These are phyloP conservation scores for Pterocles orientalis DNA, from an alignment of 2,113 vertebrate genomes.

Conservation along the genomic window DNA sequence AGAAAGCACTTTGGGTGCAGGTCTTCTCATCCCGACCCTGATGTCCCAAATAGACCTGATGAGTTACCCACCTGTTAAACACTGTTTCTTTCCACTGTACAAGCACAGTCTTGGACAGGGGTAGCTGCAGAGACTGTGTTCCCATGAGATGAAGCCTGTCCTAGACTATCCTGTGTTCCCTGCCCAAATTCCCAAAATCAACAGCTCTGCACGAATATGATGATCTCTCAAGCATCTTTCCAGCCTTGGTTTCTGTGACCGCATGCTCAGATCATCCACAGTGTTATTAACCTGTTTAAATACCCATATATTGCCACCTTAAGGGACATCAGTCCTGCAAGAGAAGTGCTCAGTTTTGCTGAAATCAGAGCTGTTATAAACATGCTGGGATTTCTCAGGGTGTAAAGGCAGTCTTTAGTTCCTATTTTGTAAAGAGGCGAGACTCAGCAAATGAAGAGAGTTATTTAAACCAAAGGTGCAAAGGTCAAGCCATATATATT, in stretches of 20 bases:
- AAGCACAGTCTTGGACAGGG: not conserved
- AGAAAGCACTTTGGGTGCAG: not conserved
- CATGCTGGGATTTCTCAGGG: not conserved
- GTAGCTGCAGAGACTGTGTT: not conserved
- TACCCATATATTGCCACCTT: not conserved
- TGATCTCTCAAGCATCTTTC: not conserved
- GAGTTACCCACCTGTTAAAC: not conserved
- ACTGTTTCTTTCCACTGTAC: not conserved
- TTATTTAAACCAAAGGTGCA: not conserved
- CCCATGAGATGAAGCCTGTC: not conserved
- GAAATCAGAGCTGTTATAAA: not conserved
- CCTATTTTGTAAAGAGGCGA: not conserved
- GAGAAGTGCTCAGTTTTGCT: not conserved
- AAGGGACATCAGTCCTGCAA: not conserved
- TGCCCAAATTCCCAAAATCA: not conserved
- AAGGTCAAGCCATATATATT: not conserved
- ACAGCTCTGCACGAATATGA: not conserved
- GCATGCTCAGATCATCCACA: not conserved
- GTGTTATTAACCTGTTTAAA: not conserved
- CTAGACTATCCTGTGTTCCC: not conserved
- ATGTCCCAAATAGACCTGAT: not conserved
- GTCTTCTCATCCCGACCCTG: not conserved
- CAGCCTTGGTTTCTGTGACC: not conserved
- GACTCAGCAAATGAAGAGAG: not conserved
- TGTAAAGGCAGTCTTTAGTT: not conserved